Evolutionary conservation across 2,888 invertebrate species (phyloP), one percentile per base, ranked within the genome.

Genomic region (Diabrotica balteata): DNA sequence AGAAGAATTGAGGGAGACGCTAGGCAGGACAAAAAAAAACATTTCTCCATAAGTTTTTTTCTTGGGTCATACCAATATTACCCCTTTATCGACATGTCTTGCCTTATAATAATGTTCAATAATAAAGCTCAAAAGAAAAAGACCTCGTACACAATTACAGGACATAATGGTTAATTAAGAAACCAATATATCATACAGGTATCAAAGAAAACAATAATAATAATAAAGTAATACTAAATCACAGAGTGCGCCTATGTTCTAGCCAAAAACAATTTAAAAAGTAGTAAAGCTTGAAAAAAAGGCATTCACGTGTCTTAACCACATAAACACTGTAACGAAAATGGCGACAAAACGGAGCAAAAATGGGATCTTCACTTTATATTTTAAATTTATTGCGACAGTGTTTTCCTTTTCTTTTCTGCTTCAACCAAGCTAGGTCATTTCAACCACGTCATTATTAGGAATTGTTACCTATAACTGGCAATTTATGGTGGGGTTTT

Each of bases 311-410:
- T 66, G 60, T 51, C 63, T 59, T 67, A 53, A 57, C 42, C 79
- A 78, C 78, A 78, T 80, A 79, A 80, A 80, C 78, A 78, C 78
- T 80, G 79, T 78, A 77, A 79, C 78, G 77, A 79, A 77, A 78
- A 75, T 78, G 78, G 74, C 78, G 76, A 73, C 76, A 76, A 76
- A 79, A 76, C 76, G 79, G 69, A 68, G 65, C 68, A 63, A 63
- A 72, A 73, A 72, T 73, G 72, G 73, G 77, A 74, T 76, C 72
- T 77, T 76, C 76, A 80, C 79, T 80, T 80, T 80, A 78, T 80
- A 80, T 79, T 79, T 79, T 77, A 77, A 79, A 80, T 80, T 80
- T 80, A 80, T 79, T 73, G 69, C 71, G 72, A 73, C 74, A 74
- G 66, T 69, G 71, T 71, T 70, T 77, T 74, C 74, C 73, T 77